These are phyloP conservation scores for Malurus leucopterus DNA, from an alignment of 2,797 vertebrate genomes.

Conservation along the genomic window DNA sequence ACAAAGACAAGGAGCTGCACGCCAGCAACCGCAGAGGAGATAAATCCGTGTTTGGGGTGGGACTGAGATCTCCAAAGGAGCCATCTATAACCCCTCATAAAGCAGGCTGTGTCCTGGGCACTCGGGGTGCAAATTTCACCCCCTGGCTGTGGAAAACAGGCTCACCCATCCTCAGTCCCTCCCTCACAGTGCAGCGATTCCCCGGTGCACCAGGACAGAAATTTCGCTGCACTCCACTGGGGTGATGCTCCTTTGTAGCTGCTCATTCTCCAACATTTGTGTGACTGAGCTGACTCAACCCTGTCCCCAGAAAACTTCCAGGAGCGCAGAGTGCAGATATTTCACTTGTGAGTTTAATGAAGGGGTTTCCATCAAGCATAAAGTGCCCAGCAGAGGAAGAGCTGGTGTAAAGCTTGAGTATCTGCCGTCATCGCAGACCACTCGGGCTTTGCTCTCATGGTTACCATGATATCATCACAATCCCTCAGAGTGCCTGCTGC, in stretches of 20 bases:
- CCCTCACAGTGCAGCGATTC: not conserved
- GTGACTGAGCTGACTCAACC: not conserved
- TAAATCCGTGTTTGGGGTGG: not conserved
- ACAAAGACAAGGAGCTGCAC: not conserved
- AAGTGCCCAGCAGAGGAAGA: not conserved
- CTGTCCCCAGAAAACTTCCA: not conserved
- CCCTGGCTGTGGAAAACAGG: not conserved
- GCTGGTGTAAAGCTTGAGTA: conserved; percentile 8
- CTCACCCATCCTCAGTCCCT: not conserved
- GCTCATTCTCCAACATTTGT: not conserved
- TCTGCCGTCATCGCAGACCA: conserved; percentile 36
- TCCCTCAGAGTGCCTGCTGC: not conserved
- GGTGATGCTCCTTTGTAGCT: not conserved
- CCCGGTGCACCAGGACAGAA: not conserved
- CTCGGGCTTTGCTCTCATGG: conserved; percentile 55
- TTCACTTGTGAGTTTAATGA: not conserved
- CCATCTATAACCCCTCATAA: not conserved
- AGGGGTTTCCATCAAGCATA: not conserved
- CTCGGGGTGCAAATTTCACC: not conserved
- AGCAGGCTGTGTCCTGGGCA: not conserved
- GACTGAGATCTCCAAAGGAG: not conserved
- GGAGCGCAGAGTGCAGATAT: not conserved
- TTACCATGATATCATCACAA: conserved; percentile 54
- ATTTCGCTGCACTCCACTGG: not conserved
- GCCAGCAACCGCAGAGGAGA: not conserved